Percentiles rank a stretch among this genome's conserved stretches.
These are phyloP conservation scores for Morpho deidamia DNA, from an alignment of 2,888 invertebrate genomes.

Conservation along the genomic window DNA sequence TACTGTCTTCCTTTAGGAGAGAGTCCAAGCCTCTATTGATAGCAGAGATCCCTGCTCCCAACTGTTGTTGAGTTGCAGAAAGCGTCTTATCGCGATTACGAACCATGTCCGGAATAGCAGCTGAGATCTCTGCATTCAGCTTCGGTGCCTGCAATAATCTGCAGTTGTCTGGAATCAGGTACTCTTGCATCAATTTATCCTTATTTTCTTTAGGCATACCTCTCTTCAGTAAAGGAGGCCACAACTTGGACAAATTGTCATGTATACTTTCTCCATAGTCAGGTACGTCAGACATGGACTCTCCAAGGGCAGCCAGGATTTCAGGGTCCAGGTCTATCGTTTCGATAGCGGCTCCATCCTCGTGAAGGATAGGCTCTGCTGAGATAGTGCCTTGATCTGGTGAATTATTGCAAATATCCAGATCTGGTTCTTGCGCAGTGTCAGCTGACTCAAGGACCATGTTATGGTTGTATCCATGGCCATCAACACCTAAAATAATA, in stretches of 20 bases:
- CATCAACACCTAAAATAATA: neutral
- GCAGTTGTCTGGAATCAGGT: slow-evolving; percentile 5
- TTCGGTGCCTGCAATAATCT: slow-evolving; percentile 14
- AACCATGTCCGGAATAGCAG: slow-evolving; percentile 14
- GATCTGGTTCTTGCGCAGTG: neutral
- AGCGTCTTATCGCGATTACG: neutral
- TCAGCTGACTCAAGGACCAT: neutral
- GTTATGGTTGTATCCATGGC: neutral
- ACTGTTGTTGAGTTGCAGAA: neutral
- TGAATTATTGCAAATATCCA: neutral
- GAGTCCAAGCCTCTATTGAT: neutral
- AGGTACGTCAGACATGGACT: slow-evolving; percentile 1
- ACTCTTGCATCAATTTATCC: slow-evolving; percentile 15
- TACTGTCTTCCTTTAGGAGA: neutral
- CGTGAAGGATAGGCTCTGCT: neutral
- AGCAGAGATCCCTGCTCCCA: neutral
- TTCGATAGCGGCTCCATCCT: neutral
- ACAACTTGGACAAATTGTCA: slow-evolving; percentile 9
- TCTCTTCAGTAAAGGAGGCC: slow-evolving; percentile 18
- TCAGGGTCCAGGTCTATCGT: slow-evolving; percentile 8
- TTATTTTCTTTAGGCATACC: slow-evolving; percentile 18
- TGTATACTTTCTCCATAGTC: slow-evolving; percentile 18
- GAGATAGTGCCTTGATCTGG: neutral
- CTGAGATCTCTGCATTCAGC: slow-evolving; percentile 16
- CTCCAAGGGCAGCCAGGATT: slow-evolving; percentile 19